Conservation (phyloP, 2,797 vertebrate species). For the Tenualosa ilisha region DNA sequence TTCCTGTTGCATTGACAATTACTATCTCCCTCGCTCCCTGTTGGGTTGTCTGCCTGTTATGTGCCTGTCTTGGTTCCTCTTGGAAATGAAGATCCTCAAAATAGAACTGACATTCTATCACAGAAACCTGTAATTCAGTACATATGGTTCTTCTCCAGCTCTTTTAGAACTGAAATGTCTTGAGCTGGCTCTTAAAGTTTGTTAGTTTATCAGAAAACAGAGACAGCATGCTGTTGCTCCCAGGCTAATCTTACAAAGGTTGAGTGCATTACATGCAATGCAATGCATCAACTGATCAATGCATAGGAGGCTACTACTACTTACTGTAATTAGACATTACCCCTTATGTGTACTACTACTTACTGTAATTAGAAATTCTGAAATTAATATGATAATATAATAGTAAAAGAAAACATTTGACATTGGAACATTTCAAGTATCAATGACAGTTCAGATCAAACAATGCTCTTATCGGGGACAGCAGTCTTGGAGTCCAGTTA, state of each 20-base stretch:
- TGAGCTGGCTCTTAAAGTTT: neutral
- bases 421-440: too few species aligned
- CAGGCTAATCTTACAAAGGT: neutral
- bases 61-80: neutral
- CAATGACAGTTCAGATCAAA: too few species aligned
- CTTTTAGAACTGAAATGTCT: neutral
- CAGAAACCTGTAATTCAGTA: neutral
- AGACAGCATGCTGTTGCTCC: neutral
- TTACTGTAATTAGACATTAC: too few species aligned
- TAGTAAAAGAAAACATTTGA: too few species aligned
- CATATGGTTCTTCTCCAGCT: neutral
- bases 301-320: too few species aligned
- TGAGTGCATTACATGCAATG: neutral
- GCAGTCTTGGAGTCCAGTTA: too few species aligned
- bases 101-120: neutral
- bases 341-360: too few species aligned
- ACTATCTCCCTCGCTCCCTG: neutral
- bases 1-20: neutral
- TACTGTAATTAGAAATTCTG: too few species aligned
- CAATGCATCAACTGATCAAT: too few species aligned
- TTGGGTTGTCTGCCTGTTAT: neutral
- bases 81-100: neutral
- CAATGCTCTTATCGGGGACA: too few species aligned
- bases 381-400: too few species aligned
- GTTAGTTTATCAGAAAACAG: neutral